Evolutionary conservation across 2,888 invertebrate species (phyloP), one percentile per base, ranked within the genome.

Genomic region (Epirrhoe tristata): DNA sequence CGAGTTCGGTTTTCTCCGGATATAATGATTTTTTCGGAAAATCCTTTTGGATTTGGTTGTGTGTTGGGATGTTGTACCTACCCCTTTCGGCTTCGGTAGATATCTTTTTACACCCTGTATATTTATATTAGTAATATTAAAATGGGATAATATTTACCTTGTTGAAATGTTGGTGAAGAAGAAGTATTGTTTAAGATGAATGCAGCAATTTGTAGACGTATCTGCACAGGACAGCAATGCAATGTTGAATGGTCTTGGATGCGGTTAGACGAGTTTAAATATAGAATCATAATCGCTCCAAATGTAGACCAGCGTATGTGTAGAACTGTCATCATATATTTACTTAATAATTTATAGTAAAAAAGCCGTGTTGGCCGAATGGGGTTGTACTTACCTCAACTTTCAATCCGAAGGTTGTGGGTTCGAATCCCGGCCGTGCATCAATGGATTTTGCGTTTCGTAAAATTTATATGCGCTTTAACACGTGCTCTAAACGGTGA

Each of bases 201-300:
- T 65, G 53, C 52, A 60, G 36, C 14, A 71, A 65, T 69, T n/a
- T 62, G 53, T 66, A 39, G 63, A 69, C 67, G 69, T 76, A 53
- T 70, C 52, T 43, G 43, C 14, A 36, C 61, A 57, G 57, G 54
- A 57, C 51, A 43, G 46, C 61, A n/a, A 68, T 67, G 70, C 66
- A 75, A 55, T 67, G 61, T 65, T 61, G 70, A 79, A 77, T 82
- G 81, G 80, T 72, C 65, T 62, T 70, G 48, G 68, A 63, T 76
- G 74, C 74, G 70, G 71, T 16, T 17, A 59, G 56, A 58, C 75
- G 67, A 53, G 71, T 78, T 74, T 83, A 82, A 82, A 82, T 83
- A 81, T 75, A 52, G 71, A 69, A 58, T 62, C 58, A 48, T 55
- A 63, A 62, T 61, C 63, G 43, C 17, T n/a, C 32, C 4, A 12